Base-by-base conservation (phyloP, 2,888 invertebrate genomes). In the Asteroscopus sphinx region DNA sequence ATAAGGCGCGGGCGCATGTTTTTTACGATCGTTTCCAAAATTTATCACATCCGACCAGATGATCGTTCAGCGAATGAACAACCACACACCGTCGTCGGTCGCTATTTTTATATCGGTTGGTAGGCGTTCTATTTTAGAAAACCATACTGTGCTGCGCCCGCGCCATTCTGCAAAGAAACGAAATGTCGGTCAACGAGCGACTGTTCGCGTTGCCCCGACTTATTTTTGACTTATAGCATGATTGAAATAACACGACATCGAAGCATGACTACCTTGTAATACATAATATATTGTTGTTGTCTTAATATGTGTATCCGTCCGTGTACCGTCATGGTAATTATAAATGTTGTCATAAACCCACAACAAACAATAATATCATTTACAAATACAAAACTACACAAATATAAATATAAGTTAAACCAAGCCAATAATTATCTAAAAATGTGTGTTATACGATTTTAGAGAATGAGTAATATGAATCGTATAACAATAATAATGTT, bases 51-150 rank as follows among this genome's bases (percentile, higher is more conserved):
- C 81, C 77, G 80, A 81, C 77, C 86, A 86, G 83, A 86, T 86
- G 86, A 88, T 82, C 82, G 82, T 76, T 75, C 78, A 60, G 79
- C 79, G 74, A 77, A 80, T 80, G 85, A 80, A 80, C 77, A 80
- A 80, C 81, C 78, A 79, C 78, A 65, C 78, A 66, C 77, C 85
- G 79, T 73, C 82, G 79, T 71, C 81, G 81, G 72, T 57, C 65
- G 79, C 89, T 93, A 93, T 93, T 91, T 92, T 79, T 85, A 83
- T 75, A 83, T 78, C 86, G 76, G 80, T 81, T 77, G 84, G 87
- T 85, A 86, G 86, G 85, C 82, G 85, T 84, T 91, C 92, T 93
- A 93, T 93, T 93, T 92, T 85, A 61, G 87, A 83, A 81, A 73
- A 74, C 55, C 76, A 76, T 82, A 81, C 77, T 76, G 80, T 79